Base-by-base conservation (phyloP, 2,113 vertebrate genomes). In the Entomyzon cyanotis region DNA sequence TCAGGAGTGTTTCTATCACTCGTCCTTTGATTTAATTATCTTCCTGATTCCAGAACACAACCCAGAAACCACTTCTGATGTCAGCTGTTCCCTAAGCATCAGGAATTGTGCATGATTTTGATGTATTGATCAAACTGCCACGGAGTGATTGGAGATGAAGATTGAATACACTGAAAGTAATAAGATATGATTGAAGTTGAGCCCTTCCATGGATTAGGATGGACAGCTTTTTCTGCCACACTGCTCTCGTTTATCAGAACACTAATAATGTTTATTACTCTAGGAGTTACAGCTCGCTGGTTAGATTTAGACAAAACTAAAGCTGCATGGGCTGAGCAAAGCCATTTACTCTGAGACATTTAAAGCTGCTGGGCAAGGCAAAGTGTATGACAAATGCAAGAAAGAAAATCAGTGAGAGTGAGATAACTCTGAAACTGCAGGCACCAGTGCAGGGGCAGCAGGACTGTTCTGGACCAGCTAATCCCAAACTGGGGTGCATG, bases 71-170 rank as follows among this genome's bases (percentile, higher is more conserved):
- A 4, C 39, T 92, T 59, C 39, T 69, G 47, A 92, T 84, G 68
- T 23, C n/a, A 93, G 70, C 55, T 81, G 12, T 41, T 90, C 82
- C 28, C 80, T 64, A 60, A 84, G 85, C 35, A 85, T 77, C 84
- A 93, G 69, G 83, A 79, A 86, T 39, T 60, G 79, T 52, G 71
- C 83, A 24, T 14, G 41, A 60, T 94, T 94, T 95, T 95, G 92
- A 90, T 74, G 60, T 93, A 96, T 96, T 93, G 95, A 96, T 96
- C 92, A 59, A 96, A 93, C 50, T 94, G 93, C 90, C 83, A 49
- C 56, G 11, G 77, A 88, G 55, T 77, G 75, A 86, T 90, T 52
- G 75, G 83, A 88, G 88, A 92, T 92, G 68, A 93, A 96, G 90
- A 96, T 68, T 24, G 63, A 96, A 79, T 82, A 58, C 81, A 39